Conservation (phyloP, 2,113 vertebrate genomes). For the Chaetura pelagica region DNA sequence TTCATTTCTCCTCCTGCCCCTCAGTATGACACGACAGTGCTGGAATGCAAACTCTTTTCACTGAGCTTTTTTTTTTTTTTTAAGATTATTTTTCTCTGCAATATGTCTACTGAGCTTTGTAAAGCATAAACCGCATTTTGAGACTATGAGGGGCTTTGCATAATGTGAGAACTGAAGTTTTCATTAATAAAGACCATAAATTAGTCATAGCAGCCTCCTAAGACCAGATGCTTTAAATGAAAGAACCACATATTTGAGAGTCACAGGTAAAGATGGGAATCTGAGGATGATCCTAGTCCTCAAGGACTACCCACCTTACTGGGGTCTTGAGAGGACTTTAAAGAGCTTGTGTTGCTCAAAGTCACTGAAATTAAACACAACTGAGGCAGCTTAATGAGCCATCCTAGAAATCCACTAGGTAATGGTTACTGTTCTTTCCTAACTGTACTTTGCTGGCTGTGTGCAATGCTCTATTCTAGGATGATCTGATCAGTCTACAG, state of each 20-base stretch:
- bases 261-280: not conserved
- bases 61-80: not conserved
- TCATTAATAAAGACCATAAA: not conserved
- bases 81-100: not conserved
- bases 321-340: not conserved
- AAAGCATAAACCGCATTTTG: not conserved
- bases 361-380: not conserved
- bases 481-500: not conserved
- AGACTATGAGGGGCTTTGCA: not conserved
- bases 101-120: not conserved
- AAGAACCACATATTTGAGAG: not conserved
- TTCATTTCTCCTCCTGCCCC: not conserved
- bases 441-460: not conserved
- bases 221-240: not conserved
- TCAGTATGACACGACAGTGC: not conserved
- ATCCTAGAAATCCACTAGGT: not conserved
- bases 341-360: not conserved
- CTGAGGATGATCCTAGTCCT: not conserved
- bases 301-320: not conserved
- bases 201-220: not conserved
- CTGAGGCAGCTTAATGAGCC: not conserved
- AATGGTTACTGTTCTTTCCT: not conserved
- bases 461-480: not conserved
- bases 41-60: not conserved
- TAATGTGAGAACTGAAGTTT: not conserved